Base-by-base conservation (phyloP, 2,888 invertebrate species). In the Sialis fuliginosa region DNA sequence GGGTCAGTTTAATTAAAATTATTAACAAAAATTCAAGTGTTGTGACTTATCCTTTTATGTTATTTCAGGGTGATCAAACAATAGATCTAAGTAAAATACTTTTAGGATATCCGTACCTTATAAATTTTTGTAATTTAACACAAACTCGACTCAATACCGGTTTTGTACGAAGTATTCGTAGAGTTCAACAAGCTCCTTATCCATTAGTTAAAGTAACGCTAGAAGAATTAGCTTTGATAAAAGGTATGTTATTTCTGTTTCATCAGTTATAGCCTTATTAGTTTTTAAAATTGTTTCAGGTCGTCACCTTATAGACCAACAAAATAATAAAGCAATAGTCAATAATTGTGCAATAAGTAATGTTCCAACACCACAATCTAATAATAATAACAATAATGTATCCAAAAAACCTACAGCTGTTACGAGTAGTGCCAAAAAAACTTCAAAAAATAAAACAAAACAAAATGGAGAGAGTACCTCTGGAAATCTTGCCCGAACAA, bases 151-250 rank as follows among this genome's bases (percentile, higher is more conserved):
- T 80, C 57, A 77, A 77, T 51, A 78, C 81, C 55, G 81, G 84
- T 42, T 79, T 79, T 54, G 70, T 79, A 8, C 66, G 83, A 42
- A 76, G 72, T 54, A 77, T 90, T 54, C 70, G 86, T 31, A 72
- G 90, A 50, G 76, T 79, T 34, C 77, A 81, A 54, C 84, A 83
- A 64, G 84, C 87, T 30, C 86, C 88, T 37, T 89, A 88, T 71
- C 88, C 89, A 47, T 67, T 84, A 55, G 78, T 83, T 10, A 81
- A 81, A 63, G 69, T 80, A 9, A 72, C 72, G 46, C 63, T 70
- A 44, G 71, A 72, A 54, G 72, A 69, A 56, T 54, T 66, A 44
- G 58, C 61, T 30, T 58, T 60, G 35, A 58, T 67, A 46, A 61
- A 64, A 52, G 58, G 61, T 61, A 51, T 35, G n/a, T 37, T 37